Base-by-base conservation (phyloP, 2,113 vertebrate species). In the Bubo blakistoni region DNA sequence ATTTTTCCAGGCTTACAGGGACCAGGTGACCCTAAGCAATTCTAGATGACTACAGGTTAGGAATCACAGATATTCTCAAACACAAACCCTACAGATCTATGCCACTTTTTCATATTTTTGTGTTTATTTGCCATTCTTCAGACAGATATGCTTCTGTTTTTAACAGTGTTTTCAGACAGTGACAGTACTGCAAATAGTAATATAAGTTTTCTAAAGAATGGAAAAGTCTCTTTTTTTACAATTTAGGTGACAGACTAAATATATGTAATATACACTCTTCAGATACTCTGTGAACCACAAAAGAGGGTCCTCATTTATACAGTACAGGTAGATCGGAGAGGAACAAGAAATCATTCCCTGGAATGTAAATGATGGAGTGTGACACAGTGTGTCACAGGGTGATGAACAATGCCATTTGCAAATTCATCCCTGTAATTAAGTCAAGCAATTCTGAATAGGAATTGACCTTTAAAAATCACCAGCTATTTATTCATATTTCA, bases 381-480 rank as follows among this genome's bases (percentile, higher is more conserved):
- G 10, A 61, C 83, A 62, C 12, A 16, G 21, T 32, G 34, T 73
- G 36, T 44, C 76, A 90, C 30, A 77, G 59, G 46, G 32, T 93
- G 55, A 92, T 81, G 76, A 96, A 94, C 58, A 83, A 61, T n/a
- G 26, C 9, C 58, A 79, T 88, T 92, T 92, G 63, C 73, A 94
- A 93, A 94, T 86, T 84, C 38, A 86, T 81, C 46, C 51, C 86
- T 91, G 86, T 92, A 94, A 94, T 94, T 95, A 92, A 86, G 51
- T 86, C 86, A 81, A 92, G 52, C 24, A 76, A 84, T 84, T 67
- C 59, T 84, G 52, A 67, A 78, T 84, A 81, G 63, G 38, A 92
- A 59, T 71, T 92, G 82, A 95, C 80, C 80, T 96, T 90, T 88
- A 81, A 95, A 82, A 81, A 86, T 83, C 62, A 38, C 27, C 59